Base-by-base conservation (phyloP, 2,113 vertebrate genomes). In the Anhinga rufa region DNA sequence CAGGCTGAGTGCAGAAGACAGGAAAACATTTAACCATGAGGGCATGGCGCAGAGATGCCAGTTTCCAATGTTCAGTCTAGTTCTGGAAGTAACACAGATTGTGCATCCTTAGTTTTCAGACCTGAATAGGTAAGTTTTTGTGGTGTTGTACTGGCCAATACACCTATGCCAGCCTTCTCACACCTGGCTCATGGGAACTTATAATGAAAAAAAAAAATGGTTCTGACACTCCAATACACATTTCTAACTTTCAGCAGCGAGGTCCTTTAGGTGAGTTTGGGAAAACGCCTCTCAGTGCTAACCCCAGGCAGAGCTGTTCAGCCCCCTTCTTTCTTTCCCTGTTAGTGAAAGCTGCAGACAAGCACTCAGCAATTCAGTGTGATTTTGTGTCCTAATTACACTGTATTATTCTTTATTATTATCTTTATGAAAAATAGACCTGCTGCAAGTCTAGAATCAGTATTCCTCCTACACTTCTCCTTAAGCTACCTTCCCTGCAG, bases 401-500 rank as follows among this genome's bases (percentile, higher is more conserved):
- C 83, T 2, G 1, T 85, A 83, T 90, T 93, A 75, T 64, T 79
- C 76, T 79, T 95, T 90, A 91, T 92, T 96, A 83, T 86, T 91
- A 71, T 81, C 89, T 93, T 82, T 61, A 89, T 72, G 51, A 95
- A 97, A 96, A 96, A 86, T 36, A 90, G 79, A 90, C 68, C 72
- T 88, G 64, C 87, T 90, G 80, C 91, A 90, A 89, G 78, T 93
- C 65, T 95, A 29, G 79, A 93, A 86, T 95, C 79, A 86, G 89
- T 90, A 86, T 82, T 95, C 92, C 90, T 96, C 94, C 93, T 91
- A 94, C 93, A 88, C 64, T 92, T 96, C 44, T 91, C 89, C 82
- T 80, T 48, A 55, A 96, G 85, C 57, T 90, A 29, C 79, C 52
- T 94, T 94, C 81, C 93, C 82, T 82, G 55, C 58, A 92, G 88